Evolutionary conservation across 2,797 vertebrate genomes (phyloP).

Genomic region (Muscicapa striata): DNA sequence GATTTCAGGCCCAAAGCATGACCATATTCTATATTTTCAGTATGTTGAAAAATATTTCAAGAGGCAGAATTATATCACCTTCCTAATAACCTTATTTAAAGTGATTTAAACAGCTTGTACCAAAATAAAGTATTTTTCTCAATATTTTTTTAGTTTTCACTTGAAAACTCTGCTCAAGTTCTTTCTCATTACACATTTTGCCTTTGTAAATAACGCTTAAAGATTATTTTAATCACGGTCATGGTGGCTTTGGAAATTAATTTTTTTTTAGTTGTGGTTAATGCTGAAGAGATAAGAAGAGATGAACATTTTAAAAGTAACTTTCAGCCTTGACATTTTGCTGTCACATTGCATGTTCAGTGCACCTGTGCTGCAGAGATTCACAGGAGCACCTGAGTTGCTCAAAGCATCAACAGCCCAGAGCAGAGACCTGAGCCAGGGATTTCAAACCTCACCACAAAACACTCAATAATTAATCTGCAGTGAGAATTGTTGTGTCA

Average conservation of each 20-base stretch:
- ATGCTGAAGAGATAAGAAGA: not conserved
- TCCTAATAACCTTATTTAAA: not conserved
- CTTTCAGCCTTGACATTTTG: not conserved
- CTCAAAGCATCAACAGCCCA: not conserved
- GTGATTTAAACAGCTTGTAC: not conserved
- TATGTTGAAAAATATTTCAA: not conserved
- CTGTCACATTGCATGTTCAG: not conserved
- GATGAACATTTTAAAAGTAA: not conserved
- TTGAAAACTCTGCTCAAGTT: not conserved
- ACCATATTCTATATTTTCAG: not conserved
- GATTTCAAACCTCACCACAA: not conserved
- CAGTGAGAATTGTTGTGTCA: not conserved
- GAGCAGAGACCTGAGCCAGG: not conserved
- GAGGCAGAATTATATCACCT: not conserved
- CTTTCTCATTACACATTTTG: not conserved
- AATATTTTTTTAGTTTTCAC: not conserved
- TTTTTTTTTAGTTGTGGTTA: not conserved
- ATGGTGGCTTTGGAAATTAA: not conserved
- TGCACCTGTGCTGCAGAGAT: not conserved
- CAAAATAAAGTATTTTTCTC: not conserved
- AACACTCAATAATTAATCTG: conserved; percentile 17
- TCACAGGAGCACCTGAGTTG: not conserved
- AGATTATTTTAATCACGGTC: not conserved
- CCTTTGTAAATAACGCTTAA: not conserved
- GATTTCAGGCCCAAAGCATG: not conserved